Evolutionary conservation across 2,113 vertebrate species (phyloP).

Genomic region (Aleadryas rufinucha): DNA sequence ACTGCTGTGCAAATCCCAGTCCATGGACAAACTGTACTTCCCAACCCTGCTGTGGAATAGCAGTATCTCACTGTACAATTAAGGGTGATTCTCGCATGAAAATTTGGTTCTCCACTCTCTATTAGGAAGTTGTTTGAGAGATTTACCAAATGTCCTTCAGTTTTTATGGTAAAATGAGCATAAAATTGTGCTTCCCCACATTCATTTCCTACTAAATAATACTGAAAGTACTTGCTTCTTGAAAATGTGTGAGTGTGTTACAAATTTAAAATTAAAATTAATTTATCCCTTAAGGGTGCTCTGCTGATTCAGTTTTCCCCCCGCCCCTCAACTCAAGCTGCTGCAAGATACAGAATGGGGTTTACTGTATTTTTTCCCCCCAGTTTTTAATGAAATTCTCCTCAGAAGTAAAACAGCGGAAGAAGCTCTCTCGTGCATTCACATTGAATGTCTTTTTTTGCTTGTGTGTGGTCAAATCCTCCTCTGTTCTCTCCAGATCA

Average conservation of each 20-base stretch:
- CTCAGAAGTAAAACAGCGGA: not conserved
- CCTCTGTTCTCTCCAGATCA: not conserved
- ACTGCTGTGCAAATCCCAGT: not conserved
- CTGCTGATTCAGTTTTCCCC: not conserved
- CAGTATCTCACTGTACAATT: not conserved
- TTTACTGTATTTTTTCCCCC: not conserved
- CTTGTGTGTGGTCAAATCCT: not conserved
- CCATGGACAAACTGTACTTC: not conserved
- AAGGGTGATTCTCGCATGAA: not conserved
- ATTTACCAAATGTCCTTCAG: not conserved
- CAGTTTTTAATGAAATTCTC: not conserved
- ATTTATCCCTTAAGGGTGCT: not conserved
- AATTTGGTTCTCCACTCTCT: not conserved
- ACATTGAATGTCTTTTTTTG: not conserved
- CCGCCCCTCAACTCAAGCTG: not conserved
- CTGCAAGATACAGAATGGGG: not conserved
- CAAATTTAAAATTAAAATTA: slow-evolving; percentile 9
- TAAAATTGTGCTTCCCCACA: not conserved
- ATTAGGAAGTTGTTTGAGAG: not conserved
- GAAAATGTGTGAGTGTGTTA: not conserved
- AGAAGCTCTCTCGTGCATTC: rapidly evolving
- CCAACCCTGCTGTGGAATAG: not conserved
- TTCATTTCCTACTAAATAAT: not conserved
- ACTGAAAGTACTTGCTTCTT: not conserved
- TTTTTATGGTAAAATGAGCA: slow-evolving; percentile 7